These are phyloP conservation scores for Ligdia adustata DNA, from an alignment of 2,888 invertebrate species.

Conservation along the genomic window DNA sequence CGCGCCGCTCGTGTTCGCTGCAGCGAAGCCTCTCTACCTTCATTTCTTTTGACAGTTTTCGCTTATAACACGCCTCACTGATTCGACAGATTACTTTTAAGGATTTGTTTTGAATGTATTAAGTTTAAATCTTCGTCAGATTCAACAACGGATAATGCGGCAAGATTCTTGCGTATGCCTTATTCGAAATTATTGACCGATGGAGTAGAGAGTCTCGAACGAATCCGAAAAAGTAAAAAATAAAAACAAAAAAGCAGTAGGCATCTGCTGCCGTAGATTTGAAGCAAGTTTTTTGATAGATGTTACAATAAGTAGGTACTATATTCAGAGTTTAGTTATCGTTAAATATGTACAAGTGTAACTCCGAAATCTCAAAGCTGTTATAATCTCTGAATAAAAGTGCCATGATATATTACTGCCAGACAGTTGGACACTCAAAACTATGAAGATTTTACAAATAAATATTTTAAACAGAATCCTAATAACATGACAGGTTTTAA, in stretches of 20 bases:
- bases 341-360: no score
- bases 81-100: conserved; percentile 48
- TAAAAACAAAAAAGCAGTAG: conserved; percentile 11
- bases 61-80: conserved; percentile 63
- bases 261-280: no score
- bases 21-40: conserved; percentile 57
- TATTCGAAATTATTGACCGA: conserved; percentile 13
- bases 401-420: no score
- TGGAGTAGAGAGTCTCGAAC: conserved; percentile 10
- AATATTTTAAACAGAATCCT: no score
- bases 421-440: no score
- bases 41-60: conserved; percentile 76
- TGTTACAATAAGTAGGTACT: no score
- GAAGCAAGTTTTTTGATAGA: no score
- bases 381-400: no score
- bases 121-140: conserved; percentile 28
- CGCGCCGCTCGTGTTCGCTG: conserved; percentile 29
- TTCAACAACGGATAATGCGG: conserved; percentile 22
- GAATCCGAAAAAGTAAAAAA: conserved; percentile 11
- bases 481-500: conserved; percentile 7
- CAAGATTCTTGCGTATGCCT: conserved; percentile 7
- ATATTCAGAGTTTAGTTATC: no score
- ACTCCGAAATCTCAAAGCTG: no score
- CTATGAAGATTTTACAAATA: no score
- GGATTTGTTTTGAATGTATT: conserved; percentile 35